A percentile compares a stretch with the other conserved stretches of the same genome.
These are phyloP conservation scores for Otolemur garnettii DNA, from an alignment of 2,113 vertebrate species.

Conservation along the genomic window DNA sequence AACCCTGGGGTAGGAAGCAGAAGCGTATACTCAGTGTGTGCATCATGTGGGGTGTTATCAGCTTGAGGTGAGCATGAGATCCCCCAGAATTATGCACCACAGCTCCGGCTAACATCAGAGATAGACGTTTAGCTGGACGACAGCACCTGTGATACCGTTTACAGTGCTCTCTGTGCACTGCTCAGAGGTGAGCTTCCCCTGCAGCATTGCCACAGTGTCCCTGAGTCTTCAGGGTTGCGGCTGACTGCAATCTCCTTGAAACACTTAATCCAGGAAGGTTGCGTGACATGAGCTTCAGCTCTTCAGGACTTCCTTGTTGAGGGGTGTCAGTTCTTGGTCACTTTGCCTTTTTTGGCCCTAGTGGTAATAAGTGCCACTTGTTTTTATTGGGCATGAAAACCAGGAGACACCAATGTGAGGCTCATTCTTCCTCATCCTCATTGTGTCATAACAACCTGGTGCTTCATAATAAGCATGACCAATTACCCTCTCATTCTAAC, in stretches of 20 bases:
- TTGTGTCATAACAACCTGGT: not conserved
- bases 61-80: not conserved
- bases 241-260: not conserved
- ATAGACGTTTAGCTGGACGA: not conserved
- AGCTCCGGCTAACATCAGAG: not conserved
- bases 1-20: not conserved
- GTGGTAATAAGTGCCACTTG: not conserved
- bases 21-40: not conserved
- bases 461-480: not conserved
- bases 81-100: not conserved
- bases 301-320: not conserved
- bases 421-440: not conserved
- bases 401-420: not conserved
- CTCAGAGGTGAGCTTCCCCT: not conserved
- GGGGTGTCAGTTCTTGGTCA: not conserved
- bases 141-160: not conserved
- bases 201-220: not conserved
- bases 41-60: not conserved
- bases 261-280: not conserved
- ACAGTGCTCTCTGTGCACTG: not conserved
- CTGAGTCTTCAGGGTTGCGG: not conserved
- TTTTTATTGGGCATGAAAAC: not conserved
- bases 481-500: not conserved
- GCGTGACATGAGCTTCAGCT: not conserved
- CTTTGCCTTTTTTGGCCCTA: not conserved